Evolutionary conservation across 2,113 vertebrate genomes (phyloP), one percentile per base, ranked within the genome.

Genomic region (Mionectes macconnelli): DNA sequence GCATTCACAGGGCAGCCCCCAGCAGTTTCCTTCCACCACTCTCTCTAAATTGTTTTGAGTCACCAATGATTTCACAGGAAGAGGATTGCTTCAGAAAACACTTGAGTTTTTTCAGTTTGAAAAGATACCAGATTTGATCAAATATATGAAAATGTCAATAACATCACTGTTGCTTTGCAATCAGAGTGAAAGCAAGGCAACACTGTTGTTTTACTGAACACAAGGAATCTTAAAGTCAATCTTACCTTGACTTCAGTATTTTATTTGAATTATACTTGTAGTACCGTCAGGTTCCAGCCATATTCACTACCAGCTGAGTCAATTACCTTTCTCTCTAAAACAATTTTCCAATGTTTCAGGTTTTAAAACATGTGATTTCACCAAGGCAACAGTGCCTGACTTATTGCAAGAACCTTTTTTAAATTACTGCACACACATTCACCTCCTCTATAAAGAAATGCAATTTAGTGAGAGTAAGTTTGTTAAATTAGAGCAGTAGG

Each of bases 341-440:
- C 62, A 89, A 87, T 95, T 95, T 96, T 93, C 73, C 57, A 75
- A 14, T 84, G 76, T 89, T 96, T 89, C 76, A 84, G 53, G 57
- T 81, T 96, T 96, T 93, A 92, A 89, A 94, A 88, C 81, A 90
- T 28, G 19, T 87, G 40, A 84, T 93, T 96, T 97, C 83, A 96
- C 69, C 69, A 92, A 96, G 76, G 92, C 64, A 96, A 93, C 93
- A 66, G 60, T 78, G 33, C 33, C 69, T 92, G 88, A 84, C 76
- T 95, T 95, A 75, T 49, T 75, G 60, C 14, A 84, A 94, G 83
- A 96, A 80, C 18, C 40, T 81, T 80, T 91, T 92, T 89, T 15
- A 92, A 88, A 96, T 95, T 92, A 68, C 49, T 89, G 62, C 62
- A 90, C 56, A 89, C 37, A 25, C 60, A 84, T 81, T 89, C 60